Evolutionary conservation across 2,113 vertebrate species (phyloP).

Genomic region (Donacobius atricapilla): DNA sequence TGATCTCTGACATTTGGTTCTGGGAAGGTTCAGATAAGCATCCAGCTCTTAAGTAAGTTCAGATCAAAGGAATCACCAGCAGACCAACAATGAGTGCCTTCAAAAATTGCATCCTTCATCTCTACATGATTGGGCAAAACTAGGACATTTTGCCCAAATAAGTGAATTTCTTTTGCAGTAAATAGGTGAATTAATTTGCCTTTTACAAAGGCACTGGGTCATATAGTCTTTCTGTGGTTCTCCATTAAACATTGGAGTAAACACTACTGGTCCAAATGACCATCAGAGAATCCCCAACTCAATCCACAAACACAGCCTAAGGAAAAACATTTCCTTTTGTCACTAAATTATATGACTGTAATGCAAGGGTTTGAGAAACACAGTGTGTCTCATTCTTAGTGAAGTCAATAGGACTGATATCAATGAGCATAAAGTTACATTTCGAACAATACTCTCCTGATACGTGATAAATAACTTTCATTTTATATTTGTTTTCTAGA

Average conservation of each 20-base stretch:
- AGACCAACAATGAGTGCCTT: background rate
- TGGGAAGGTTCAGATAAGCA: background rate
- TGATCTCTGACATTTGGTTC: background rate
- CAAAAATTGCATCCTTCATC: background rate
- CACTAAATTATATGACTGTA: background rate
- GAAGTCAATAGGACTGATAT: background rate
- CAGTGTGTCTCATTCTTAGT: background rate
- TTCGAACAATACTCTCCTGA: background rate
- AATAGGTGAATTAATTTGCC: background rate
- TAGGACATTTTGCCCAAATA: background rate
- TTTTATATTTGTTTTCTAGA: slow-evolving; percentile 74
- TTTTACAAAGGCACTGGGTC: background rate
- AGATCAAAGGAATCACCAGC: background rate
- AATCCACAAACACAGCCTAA: background rate
- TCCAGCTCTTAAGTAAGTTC: background rate
- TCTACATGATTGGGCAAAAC: background rate
- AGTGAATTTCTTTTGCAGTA: background rate
- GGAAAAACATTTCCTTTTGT: background rate
- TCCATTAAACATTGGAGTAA: background rate
- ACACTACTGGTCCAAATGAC: background rate
- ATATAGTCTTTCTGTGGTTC: background rate
- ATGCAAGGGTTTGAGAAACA: background rate
- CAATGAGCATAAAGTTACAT: background rate
- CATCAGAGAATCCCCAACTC: background rate
- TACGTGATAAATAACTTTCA: background rate